Percentiles rank a stretch among this genome's conserved stretches.
Conservation (phyloP, 2,113 vertebrate genomes). For the Passer domesticus region DNA sequence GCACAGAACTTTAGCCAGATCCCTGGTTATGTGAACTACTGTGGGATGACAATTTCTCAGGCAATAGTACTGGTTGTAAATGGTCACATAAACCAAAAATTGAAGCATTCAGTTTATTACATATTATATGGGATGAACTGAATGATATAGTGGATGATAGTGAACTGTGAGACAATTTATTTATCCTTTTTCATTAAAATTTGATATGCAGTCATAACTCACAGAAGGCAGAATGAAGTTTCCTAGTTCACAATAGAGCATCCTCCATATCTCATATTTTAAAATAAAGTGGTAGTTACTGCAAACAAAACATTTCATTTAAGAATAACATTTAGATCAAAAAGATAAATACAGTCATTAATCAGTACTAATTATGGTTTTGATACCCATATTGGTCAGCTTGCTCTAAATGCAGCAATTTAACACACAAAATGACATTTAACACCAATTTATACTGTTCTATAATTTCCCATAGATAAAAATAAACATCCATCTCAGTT, state of each 20-base stretch:
- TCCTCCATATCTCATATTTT: conserved; percentile 19
- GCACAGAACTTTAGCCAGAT: background rate
- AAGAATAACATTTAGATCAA: background rate
- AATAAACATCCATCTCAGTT: background rate
- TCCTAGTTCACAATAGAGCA: conserved; percentile 25
- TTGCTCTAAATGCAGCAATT: background rate
- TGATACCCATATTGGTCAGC: background rate
- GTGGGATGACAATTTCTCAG: conserved; percentile 29
- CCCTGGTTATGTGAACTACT: background rate
- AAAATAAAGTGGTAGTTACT: conserved; percentile 16
- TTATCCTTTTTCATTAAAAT: conserved; percentile 68
- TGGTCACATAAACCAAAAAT: conserved; percentile 62
- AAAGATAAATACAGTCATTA: conserved; percentile 1
- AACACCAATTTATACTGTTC: background rate
- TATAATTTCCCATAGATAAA: background rate
- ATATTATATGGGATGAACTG: conserved; percentile 51
- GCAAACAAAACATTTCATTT: conserved; percentile 36
- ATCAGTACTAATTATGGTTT: conserved; percentile 30
- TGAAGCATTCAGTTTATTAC: conserved; percentile 62
- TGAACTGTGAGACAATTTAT: conserved; percentile 63
- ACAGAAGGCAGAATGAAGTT: conserved; percentile 7
- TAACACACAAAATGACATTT: background rate
- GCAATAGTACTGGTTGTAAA: conserved; percentile 48
- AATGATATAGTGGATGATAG: conserved; percentile 53
- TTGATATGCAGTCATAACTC: conserved; percentile 61